A percentile compares a stretch with the other conserved stretches of the same genome.
Conservation (phyloP, 2,113 vertebrate species). For the Lophotis ruficrista region DNA sequence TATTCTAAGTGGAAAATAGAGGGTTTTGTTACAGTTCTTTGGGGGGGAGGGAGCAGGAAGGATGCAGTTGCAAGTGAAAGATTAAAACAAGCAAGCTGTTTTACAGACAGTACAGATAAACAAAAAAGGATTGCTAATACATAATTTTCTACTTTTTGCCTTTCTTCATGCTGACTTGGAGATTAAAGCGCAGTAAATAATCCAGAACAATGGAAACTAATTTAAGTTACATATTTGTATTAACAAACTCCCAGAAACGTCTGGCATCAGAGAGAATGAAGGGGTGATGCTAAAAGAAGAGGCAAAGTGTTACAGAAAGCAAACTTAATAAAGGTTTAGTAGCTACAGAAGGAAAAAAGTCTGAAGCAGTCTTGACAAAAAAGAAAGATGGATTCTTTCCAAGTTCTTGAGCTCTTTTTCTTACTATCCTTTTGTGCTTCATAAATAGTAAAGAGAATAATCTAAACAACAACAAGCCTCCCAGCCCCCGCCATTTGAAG, state of each 20-base stretch:
- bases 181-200: not conserved
- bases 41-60: not conserved
- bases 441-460: not conserved
- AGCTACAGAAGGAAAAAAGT: not conserved
- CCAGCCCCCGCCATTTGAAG: not conserved
- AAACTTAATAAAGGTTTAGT: not conserved
- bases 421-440: not conserved
- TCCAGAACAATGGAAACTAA: not conserved
- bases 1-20: not conserved
- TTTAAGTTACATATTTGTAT: not conserved
- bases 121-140: not conserved
- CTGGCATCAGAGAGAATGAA: not conserved
- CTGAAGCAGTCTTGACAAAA: not conserved
- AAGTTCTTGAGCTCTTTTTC: not conserved
- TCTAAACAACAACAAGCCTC: not conserved
- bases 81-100: not conserved
- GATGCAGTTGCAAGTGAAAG: not conserved
- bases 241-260: not conserved
- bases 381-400: constrained; percentile 27
- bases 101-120: not conserved
- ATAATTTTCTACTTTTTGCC: not conserved
- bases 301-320: not conserved
- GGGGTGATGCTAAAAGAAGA: not conserved
- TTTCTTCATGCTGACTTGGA: not conserved
- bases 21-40: not conserved